Percentiles rank a stretch among this genome's conserved stretches.
Conservation (phyloP, 2,113 vertebrate species). For the Lutjanus erythropterus region DNA sequence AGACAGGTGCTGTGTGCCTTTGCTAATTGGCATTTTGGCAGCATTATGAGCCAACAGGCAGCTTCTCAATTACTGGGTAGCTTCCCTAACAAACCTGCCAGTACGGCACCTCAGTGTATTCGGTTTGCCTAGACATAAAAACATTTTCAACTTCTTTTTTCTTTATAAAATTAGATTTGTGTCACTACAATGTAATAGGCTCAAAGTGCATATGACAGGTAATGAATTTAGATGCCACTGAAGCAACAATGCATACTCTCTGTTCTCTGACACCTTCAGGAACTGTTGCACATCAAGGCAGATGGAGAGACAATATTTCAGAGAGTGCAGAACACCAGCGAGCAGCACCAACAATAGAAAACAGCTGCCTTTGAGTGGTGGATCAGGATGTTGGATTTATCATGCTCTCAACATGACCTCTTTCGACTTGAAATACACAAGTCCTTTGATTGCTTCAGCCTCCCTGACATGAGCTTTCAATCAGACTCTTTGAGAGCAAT, state of each 20-base stretch:
- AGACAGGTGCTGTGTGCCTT: conserved; percentile 44
- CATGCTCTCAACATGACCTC: conserved; percentile 67
- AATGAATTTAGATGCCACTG: conserved; percentile 51
- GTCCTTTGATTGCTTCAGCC: conserved; percentile 75
- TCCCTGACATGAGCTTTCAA: conserved; percentile 77
- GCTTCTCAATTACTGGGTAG: conserved; percentile 52
- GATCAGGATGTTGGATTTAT: conserved; percentile 71
- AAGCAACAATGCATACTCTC: conserved; percentile 19
- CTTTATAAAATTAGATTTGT: conserved; percentile 40
- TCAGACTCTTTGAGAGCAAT: conserved; percentile 75
- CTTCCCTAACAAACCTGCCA: conserved; percentile 47
- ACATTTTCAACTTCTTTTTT: neutral
- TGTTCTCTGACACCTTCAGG: conserved; percentile 24
- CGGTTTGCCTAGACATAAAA: conserved; percentile 18
- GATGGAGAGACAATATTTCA: conserved; percentile 46
- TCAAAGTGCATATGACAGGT: conserved; percentile 43
- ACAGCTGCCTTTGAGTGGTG: conserved; percentile 48
- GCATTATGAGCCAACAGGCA: conserved; percentile 41
- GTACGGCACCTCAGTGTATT: conserved; percentile 12
- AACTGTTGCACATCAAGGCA: conserved; percentile 37
- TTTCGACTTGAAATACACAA: conserved; percentile 74
- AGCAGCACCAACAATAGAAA: conserved; percentile 53
- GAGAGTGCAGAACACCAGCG: conserved; percentile 45
- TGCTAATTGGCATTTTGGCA: conserved; percentile 68
- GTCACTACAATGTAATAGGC: conserved; percentile 19